Evolutionary conservation across 1,140 invertebrate genomes (phyloP).

Genomic region (Drosophila pseudoananassae): DNA sequence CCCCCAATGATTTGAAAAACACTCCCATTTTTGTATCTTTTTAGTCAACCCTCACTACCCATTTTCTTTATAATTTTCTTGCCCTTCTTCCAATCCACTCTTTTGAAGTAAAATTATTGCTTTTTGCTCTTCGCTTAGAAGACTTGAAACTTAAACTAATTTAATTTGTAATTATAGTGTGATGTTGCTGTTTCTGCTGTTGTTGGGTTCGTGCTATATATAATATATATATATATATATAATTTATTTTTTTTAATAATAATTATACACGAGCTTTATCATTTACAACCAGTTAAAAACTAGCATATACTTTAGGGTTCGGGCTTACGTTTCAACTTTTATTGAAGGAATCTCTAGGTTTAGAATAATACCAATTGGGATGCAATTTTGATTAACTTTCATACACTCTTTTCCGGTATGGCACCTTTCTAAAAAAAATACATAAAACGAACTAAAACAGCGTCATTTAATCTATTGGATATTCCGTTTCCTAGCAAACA

Average conservation of each 20-base stretch:
- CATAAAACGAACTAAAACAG: conserved; percentile 18
- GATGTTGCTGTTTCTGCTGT: conserved; percentile 38
- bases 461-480: conserved; percentile 16
- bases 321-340: conserved; percentile 24
- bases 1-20: background rate
- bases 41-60: conserved; percentile 46
- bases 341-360: conserved; percentile 32
- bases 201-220: conserved; percentile 35
- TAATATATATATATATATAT: background rate
- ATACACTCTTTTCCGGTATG: conserved; percentile 33
- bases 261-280: conserved; percentile 66
- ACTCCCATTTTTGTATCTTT: conserved; percentile 13
- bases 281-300: conserved; percentile 80
- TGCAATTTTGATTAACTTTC: conserved; percentile 46
- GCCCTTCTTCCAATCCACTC: conserved; percentile 27
- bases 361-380: conserved; percentile 27
- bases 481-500: conserved; percentile 32
- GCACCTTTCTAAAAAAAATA: conserved; percentile 25
- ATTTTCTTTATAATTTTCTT: conserved; percentile 29
- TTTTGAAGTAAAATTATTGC: conserved; percentile 77
- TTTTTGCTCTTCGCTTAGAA: conserved; percentile 71
- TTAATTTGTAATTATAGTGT: conserved; percentile 61
- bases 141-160: conserved; percentile 65
- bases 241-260: conserved; percentile 32
- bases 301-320: conserved; percentile 51